A percentile compares a stretch with the other conserved stretches of the same genome.
These are phyloP conservation scores for Aleadryas rufinucha DNA, from an alignment of 2,113 vertebrate species.

Conservation along the genomic window DNA sequence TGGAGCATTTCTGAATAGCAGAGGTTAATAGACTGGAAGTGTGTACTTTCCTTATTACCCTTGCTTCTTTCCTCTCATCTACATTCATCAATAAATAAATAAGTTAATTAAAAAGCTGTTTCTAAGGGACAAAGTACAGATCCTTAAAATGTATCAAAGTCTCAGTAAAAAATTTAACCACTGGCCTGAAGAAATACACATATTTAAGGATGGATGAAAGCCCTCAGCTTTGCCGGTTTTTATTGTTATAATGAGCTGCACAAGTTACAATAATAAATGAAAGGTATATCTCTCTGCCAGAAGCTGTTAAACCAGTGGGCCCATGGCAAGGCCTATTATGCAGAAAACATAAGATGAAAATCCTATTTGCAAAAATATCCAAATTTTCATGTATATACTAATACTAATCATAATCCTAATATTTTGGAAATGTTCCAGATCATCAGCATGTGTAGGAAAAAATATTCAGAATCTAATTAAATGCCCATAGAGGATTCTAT, in stretches of 20 bases:
- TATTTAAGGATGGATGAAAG: neutral
- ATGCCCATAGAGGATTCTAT: neutral
- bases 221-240: neutral
- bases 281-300: fast-evolving
- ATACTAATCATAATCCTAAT: neutral
- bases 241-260: neutral
- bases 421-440: neutral
- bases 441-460: neutral
- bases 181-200: neutral
- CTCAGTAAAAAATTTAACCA: neutral
- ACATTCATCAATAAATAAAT: slow-evolving; percentile 48
- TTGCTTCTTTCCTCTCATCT: neutral
- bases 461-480: neutral
- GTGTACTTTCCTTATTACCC: neutral
- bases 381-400: neutral
- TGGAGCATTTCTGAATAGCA: neutral
- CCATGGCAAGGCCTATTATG: neutral
- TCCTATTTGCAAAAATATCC: neutral
- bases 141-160: neutral
- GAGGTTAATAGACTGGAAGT: neutral
- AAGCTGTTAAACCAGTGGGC: neutral
- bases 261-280: neutral
- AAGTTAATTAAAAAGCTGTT: slow-evolving; percentile 45
- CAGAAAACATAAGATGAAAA: neutral
- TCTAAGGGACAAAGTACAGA: neutral